Base-by-base conservation (phyloP, 1,140 invertebrate genomes). In the Zophobas morio region DNA sequence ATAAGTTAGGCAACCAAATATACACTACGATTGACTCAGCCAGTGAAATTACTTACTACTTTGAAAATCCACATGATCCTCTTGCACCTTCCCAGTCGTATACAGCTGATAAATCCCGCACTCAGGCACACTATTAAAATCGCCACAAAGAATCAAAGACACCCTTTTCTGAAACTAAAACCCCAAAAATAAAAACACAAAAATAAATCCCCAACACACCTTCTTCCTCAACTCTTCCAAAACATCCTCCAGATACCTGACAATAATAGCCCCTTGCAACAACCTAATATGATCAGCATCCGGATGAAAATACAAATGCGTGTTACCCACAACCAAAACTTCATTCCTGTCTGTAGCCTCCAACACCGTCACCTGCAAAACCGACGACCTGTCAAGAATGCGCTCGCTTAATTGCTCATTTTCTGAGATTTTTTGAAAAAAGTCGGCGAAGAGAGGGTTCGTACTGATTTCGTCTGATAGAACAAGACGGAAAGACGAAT, bases 251-350 rank as follows among this genome's bases (percentile, higher is more conserved):
- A 94, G 81, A 86, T 91, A 94, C 32, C 85, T 85, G 42, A 94
- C 88, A 32, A 88, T 82, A 79, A 92, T 90, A 57, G 90, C 93
- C 40, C 90, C 92, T 88, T 95, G 94, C 39, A 98, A 84, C 1
- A 98, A 86, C 80, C 97, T 88, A 81, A 98, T 95, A 83, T 98
- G 94, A 88, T 96, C 94, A 1, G 96, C 94, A 87, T 95, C 92
- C 3, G 96, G 95, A 84, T 96, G 94, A 84, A 97, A 99, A 86
- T 97, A 98, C 36, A 99, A 89, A 89, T 99, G 97, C 1, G 95
- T 98, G 84, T 97, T 98, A 20, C 92, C 95, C 53, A 97, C 89
- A 72, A 96, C 84, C 47, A 97, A 78, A 76, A 92, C 86, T 82
- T 92, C 88, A 77, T 88, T 86, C 82, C 90, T 88, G 36, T 93